phyloP scores from a whole-genome alignment of 2,113 vertebrate species.

The Boulengeromyrus knoepffleri region DNA sequence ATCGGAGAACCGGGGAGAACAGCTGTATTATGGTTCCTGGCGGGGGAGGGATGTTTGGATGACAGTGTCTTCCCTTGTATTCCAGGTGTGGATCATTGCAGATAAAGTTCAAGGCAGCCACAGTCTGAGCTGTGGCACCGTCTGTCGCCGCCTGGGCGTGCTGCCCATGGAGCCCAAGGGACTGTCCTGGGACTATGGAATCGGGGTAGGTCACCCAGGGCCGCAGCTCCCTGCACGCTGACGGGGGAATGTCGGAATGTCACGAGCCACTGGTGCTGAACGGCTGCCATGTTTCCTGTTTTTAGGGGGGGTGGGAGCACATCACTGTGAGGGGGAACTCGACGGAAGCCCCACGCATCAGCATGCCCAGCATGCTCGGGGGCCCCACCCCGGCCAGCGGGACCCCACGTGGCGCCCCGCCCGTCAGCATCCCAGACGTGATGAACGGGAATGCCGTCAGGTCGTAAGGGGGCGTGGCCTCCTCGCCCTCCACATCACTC shows the following conservation, averaged over 20 bases:
- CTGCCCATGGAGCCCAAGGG: constrained; percentile 78
- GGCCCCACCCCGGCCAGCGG: constrained; percentile 7
- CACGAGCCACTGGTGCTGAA: not conserved
- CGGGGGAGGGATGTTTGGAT: not conserved
- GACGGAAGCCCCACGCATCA: constrained; percentile 48
- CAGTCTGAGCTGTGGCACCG: constrained; percentile 85
- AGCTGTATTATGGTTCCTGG: not conserved
- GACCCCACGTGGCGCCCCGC: constrained; percentile 17
- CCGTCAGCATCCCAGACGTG: constrained; percentile 38
- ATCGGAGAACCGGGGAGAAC: not conserved
- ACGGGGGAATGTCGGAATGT: not conserved
- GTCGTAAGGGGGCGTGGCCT: constrained; percentile 41
- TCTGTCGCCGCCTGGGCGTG: constrained; percentile 80
- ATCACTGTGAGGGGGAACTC: constrained; percentile 79
- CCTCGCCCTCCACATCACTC: not conserved
- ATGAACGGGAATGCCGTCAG: constrained; percentile 44
- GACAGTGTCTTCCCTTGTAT: not conserved
- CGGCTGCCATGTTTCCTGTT: not conserved
- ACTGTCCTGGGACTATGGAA: constrained; percentile 89
- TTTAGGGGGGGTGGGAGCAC: constrained; percentile 94
- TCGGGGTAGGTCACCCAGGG: constrained; percentile 72
- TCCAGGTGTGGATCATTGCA: constrained; percentile 94
- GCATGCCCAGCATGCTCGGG: constrained; percentile 37
- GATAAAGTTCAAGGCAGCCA: constrained; percentile 93
- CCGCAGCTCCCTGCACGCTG: not conserved